Conservation (phyloP, 2,888 invertebrate genomes). For the Lasius platythorax region DNA sequence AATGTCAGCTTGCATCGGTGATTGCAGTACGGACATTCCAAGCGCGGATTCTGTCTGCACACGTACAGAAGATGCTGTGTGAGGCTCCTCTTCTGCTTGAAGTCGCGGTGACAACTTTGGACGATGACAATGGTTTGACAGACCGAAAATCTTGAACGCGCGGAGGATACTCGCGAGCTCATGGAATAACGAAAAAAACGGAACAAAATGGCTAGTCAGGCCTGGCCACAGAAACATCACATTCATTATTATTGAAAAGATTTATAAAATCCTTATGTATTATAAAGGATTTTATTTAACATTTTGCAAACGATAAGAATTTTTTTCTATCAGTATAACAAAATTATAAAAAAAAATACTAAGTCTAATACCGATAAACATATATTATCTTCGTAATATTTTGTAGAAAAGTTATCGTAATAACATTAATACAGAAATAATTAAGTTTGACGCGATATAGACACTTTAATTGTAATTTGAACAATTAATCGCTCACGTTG, state of each 20-base stretch:
- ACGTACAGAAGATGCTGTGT: conserved; percentile 79
- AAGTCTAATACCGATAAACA: too few species aligned
- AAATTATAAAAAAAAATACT: background rate
- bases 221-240: background rate
- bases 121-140: conserved; percentile 4
- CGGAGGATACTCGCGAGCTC: background rate
- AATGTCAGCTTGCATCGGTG: conserved; percentile 78
- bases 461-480: background rate
- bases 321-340: background rate
- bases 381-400: too few species aligned
- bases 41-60: conserved; percentile 78
- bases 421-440: background rate
- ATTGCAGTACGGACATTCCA: conserved; percentile 79
- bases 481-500: background rate
- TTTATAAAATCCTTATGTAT: background rate
- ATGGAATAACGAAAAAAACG: background rate
- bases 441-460: background rate
- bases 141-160: background rate
- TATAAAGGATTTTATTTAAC: background rate
- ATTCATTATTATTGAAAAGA: background rate
- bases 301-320: background rate
- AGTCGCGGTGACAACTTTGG: conserved; percentile 74
- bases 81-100: conserved; percentile 70
- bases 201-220: background rate
- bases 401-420: too few species aligned